A percentile compares a stretch with the other conserved stretches of the same genome.
Conservation (phyloP, 2,888 invertebrate genomes). For the Lymantria monacha region DNA sequence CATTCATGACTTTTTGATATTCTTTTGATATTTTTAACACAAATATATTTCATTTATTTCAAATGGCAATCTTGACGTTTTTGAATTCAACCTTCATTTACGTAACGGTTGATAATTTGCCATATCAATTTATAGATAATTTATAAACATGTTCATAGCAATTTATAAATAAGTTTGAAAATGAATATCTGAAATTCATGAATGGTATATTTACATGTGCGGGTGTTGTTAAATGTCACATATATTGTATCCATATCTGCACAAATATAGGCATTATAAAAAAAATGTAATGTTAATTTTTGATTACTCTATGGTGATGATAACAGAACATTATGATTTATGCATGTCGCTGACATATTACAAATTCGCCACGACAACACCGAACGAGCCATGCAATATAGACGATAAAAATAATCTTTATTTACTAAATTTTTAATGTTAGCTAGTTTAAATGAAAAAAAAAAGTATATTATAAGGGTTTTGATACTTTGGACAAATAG, state of each 20-base stretch:
- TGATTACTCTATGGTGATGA: background rate
- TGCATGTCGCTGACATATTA: background rate
- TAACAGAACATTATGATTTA: background rate
- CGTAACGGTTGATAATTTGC: conserved; percentile 12
- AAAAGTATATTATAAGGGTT: conserved; percentile 51
- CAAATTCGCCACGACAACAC: background rate
- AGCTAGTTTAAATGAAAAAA: conserved; percentile 54
- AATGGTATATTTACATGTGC: conserved; percentile 9
- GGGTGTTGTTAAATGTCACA: background rate
- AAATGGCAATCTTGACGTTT: no score
- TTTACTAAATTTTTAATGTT: conserved; percentile 38
- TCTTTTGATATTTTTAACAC: conserved; percentile 18
- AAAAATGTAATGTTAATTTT: background rate
- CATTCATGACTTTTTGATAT: conserved; percentile 29
- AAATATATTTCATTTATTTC: conserved; percentile 13
- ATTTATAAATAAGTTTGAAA: conserved; percentile 16
- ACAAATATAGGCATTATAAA: background rate
- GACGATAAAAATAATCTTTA: conserved; percentile 31
- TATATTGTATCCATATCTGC: background rate
- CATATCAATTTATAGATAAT: background rate
- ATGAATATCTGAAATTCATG: conserved; percentile 31
- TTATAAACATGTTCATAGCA: conserved; percentile 14
- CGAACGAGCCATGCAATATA: background rate
- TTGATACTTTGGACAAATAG: conserved; percentile 61
- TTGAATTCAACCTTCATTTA: no score